phyloP scores from a whole-genome alignment of 2,113 vertebrate genomes.

The Podocnemis expansa region DNA sequence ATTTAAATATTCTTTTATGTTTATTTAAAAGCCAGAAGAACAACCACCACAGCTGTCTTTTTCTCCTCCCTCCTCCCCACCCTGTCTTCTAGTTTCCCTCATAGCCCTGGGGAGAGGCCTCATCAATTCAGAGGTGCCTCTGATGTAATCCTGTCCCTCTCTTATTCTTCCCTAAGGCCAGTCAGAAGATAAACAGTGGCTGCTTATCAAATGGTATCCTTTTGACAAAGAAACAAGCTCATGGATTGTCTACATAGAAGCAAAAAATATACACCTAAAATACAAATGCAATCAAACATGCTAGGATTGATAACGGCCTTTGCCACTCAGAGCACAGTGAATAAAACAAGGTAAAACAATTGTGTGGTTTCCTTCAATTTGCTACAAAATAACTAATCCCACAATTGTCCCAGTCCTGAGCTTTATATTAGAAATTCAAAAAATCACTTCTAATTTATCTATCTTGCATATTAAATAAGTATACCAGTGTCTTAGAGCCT shows the following conservation, averaged over 20 bases:
- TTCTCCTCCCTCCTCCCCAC: constrained; percentile 63
- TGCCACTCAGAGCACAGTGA: background rate
- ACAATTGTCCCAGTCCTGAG: background rate
- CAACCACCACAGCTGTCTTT: constrained; percentile 77
- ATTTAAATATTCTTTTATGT: constrained; percentile 60
- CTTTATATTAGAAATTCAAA: background rate
- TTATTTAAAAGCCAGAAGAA: constrained; percentile 76
- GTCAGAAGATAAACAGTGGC: constrained; percentile 84
- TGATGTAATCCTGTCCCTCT: constrained; percentile 66
- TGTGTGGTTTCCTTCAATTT: constrained; percentile 9
- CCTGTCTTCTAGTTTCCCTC: constrained; percentile 63
- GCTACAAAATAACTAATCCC: background rate
- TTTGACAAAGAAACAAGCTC: constrained; percentile 70
- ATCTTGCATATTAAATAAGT: background rate
- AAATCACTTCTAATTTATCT: background rate
- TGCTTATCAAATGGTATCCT: constrained; percentile 84
- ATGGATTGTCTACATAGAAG: constrained; percentile 76
- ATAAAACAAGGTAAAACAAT: background rate
- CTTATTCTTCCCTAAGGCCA: constrained; percentile 80
- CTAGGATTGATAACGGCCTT: background rate
- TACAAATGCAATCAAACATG: background rate
- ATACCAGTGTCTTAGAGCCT: background rate
- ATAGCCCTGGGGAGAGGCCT: constrained; percentile 62
- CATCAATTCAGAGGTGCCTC: constrained; percentile 75
- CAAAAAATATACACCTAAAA: constrained; percentile 62